Base-by-base conservation (phyloP, 1,140 invertebrate genomes). In the Drosophila triauraria region DNA sequence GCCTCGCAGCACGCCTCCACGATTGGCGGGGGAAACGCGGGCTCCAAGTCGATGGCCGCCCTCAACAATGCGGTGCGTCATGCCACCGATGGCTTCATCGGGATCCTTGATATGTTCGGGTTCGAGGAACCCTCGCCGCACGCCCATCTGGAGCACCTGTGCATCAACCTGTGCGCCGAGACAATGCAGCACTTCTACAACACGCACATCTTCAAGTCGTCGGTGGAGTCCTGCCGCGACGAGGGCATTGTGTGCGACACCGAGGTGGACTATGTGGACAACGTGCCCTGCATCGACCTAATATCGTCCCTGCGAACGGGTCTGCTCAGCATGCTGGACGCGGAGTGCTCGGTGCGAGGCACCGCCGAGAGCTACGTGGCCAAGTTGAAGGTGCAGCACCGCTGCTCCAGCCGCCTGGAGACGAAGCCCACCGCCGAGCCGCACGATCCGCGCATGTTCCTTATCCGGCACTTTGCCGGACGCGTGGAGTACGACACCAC, bases 121-220 rank as follows among this genome's bases (percentile, higher is more conserved):
- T 99, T 98, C 93, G 98, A 99, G 94, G 97, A 98, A 93, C 96
- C 96, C 25, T 96, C 97, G 88, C 97, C 97, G 1, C 88, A 91
- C 42, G 97, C 96, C 81, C 97, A 98, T 81, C 94, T 99, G 76
- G 98, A 99, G 92, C 98, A 99, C 91, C 93, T 99, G 17, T 99
- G 98, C 93, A 98, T 98, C 78, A 99, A 99, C 93, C 93, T 99
- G 47, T 99, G 98, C 93, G 97, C 98, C 0, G 98, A 99, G 94
- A 98, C 98, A 17, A 98, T 99, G 97, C 98, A 99, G 91, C 98
- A 99, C 93, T 99, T 99, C 93, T 99, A 99, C 94, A 99, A 98
- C 92, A 99, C 97, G 38, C 98, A 99, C 93, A 98, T 98, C 68
- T 99, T 99, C 93, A 99, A 98, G 93, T 97, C 97, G 8, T 97